phyloP scores from a whole-genome alignment of 2,113 vertebrate species.

The Garra rufa region DNA sequence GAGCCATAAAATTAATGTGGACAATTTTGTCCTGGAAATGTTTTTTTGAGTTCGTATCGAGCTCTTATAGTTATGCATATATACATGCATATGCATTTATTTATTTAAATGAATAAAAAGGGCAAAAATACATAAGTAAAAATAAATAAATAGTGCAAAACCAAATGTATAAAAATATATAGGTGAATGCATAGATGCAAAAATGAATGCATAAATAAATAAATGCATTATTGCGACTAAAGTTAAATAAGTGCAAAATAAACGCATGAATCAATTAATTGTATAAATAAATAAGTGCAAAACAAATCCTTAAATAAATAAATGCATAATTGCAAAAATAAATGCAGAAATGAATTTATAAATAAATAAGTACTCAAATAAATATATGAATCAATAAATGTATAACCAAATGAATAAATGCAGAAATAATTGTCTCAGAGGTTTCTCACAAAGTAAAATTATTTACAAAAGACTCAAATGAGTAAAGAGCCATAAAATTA shows the following conservation, averaged over 20 bases:
- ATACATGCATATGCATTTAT: neutral
- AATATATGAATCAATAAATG: no score
- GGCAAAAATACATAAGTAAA: neutral
- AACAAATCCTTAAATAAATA: no score
- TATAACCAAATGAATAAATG: no score
- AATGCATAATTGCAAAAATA: neutral
- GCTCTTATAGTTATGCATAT: neutral
- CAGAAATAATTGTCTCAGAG: no score
- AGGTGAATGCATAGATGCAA: neutral
- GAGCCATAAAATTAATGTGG: no score
- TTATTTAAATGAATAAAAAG: neutral
- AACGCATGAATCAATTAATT: neutral
- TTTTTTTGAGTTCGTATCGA: neutral
- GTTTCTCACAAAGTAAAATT: no score
- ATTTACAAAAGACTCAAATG: no score
- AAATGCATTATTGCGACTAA: no score
- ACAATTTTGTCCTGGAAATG: neutral
- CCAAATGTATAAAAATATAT: no score
- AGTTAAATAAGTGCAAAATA: neutral
- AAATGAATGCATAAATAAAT: neutral
- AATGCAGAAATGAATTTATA: neutral
- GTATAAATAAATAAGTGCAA: no score
- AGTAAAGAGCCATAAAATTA: no score
- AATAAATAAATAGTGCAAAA: neutral
- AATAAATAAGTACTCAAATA: neutral